Base-by-base conservation (phyloP, 37 sponge, comb jelly and placozoan species). In the Beroe ovata region DNA sequence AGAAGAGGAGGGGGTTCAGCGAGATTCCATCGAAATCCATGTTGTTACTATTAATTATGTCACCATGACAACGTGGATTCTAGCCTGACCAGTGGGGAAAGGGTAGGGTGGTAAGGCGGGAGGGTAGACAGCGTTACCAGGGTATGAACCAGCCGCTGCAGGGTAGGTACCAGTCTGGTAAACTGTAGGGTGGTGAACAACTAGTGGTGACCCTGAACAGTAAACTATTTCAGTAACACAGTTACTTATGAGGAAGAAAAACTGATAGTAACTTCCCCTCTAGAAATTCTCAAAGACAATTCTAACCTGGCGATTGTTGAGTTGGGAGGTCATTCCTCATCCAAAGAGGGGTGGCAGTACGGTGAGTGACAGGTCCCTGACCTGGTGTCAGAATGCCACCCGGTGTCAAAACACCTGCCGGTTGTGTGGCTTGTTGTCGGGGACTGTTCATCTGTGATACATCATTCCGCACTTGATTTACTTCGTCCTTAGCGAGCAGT, bases 291-390 rank as follows among this genome's bases (percentile, higher is more conserved):
- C n/a, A n/a, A n/a, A n/a, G n/a, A n/a, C n/a, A n/a, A n/a, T 66
- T 34, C 36, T 34, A 16, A 66, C 69, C 69, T 29, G 69, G 69
- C 1, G 69, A 66, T 1, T 25, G 69, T 16, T 66, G 69, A 16
- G 69, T 54, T 42, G 84, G 84, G 11, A 77, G 42, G 38, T 77
- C 84, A 40, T 36, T 77, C 8, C 84, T 11, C 84, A 77, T 77
- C 84, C 84, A 77, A 28, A 77, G 84, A 0, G 84, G 84, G 8
- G 84, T 77, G 38, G 84, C 54, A 40, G 42, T 35, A 11, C 69
- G 54, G 54, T 47, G 54, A 11, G 54, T 47, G 54, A 47, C 54
- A 6, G 54, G 54, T 47, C 54, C 54, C 54, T 47, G 54, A 11
- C 54, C 54, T 11, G 54, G 54, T 6, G 54, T 47, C 54, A 47